Percentiles rank a stretch among this genome's conserved stretches.
Evolutionary conservation across 2,888 invertebrate genomes (phyloP).

Genomic region (Cecidostiba fungosa): DNA sequence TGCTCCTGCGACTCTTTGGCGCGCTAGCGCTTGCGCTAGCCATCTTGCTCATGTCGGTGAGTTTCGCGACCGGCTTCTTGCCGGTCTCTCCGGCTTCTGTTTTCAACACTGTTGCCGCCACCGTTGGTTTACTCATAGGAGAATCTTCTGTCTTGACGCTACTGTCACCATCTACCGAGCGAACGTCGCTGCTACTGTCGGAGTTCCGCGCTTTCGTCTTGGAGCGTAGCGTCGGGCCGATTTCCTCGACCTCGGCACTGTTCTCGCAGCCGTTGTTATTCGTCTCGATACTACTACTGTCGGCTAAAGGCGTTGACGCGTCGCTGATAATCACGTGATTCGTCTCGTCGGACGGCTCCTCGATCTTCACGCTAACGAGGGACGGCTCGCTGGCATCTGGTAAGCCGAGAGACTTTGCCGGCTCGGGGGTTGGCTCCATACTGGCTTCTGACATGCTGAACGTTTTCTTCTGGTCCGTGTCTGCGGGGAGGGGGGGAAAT

Average conservation of each 20-base stretch:
- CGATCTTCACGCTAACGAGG: background rate
- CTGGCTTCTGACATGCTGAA: conserved; percentile 51
- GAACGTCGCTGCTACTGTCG: conserved; percentile 66
- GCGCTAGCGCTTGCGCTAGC: background rate
- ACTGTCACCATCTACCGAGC: conserved; percentile 58
- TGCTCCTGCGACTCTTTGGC: conserved; percentile 73
- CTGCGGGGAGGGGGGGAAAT: conserved; percentile 12
- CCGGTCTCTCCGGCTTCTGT: conserved; percentile 69
- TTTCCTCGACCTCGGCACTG: conserved; percentile 31
- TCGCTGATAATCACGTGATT: conserved; percentile 18
- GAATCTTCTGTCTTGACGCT: conserved; percentile 63
- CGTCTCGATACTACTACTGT: conserved; percentile 69
- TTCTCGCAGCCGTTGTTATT: conserved; percentile 76
- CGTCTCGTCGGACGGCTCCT: background rate
- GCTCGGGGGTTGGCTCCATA: conserved; percentile 4
- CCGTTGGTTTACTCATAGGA: conserved; percentile 61
- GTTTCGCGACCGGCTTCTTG: conserved; percentile 73
- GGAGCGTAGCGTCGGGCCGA: conserved; percentile 74
- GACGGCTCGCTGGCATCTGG: background rate
- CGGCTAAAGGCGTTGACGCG: background rate
- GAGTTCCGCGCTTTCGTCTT: conserved; percentile 76
- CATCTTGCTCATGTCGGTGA: conserved; percentile 66
- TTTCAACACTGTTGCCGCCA: background rate
- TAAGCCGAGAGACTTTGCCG: conserved; percentile 17
- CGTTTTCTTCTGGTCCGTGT: conserved; percentile 21